These are phyloP conservation scores for Alosa sapidissima DNA, from an alignment of 2,797 vertebrate genomes.

Conservation along the genomic window DNA sequence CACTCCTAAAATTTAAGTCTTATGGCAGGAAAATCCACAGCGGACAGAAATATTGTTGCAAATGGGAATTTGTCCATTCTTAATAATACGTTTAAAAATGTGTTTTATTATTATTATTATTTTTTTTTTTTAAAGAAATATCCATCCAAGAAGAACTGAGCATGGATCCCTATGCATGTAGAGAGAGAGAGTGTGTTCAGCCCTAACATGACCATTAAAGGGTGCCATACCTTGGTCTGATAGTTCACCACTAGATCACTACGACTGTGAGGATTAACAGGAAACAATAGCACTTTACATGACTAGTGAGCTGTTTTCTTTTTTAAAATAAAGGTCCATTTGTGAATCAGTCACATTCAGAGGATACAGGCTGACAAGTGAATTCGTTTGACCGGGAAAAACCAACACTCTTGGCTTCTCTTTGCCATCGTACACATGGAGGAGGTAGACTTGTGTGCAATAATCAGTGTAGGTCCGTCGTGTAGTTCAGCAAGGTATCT, in stretches of 20 bases:
- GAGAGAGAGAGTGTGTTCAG: neutral
- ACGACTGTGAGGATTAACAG: constrained; percentile 29
- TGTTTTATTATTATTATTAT: neutral
- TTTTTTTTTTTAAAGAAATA: neutral
- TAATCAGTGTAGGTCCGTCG: constrained; percentile 55
- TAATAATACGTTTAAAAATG: neutral
- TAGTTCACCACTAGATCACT: constrained; percentile 8
- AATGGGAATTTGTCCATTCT: neutral
- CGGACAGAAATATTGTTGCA: constrained; percentile 71
- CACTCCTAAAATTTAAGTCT: constrained; percentile 4
- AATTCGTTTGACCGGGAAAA: constrained; percentile 51
- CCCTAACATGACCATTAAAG: constrained; percentile 9
- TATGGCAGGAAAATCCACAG: constrained; percentile 40
- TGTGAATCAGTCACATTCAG: constrained; percentile 65
- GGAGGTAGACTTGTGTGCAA: constrained; percentile 91
- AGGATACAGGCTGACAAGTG: constrained; percentile 67
- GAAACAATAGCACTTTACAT: constrained; percentile 31
- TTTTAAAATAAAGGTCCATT: constrained; percentile 36
- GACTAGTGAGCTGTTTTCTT: constrained; percentile 23
- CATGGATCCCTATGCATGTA: neutral
- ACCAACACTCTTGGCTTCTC: constrained; percentile 62
- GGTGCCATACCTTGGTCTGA: constrained; percentile 7
- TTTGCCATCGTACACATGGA: constrained; percentile 83
- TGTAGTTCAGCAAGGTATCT: constrained; percentile 45
- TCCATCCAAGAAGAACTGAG: constrained; percentile 21